Conservation (phyloP, 1,140 invertebrate genomes). For the Nephotettix cincticeps region DNA sequence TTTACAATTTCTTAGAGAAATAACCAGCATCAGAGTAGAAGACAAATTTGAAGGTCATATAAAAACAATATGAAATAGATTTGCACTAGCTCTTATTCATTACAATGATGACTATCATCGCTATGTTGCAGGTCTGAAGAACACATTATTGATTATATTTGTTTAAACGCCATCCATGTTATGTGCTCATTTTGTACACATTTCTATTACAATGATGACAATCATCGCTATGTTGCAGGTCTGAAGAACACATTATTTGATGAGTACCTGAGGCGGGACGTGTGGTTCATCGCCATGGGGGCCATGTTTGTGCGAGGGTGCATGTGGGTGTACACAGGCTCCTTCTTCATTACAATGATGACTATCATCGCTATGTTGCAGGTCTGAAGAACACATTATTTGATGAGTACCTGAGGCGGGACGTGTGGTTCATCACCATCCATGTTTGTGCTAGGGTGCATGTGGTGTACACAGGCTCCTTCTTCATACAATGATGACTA, state of each 20-base stretch:
- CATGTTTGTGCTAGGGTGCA: too few relatives aligned
- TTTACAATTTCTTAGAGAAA: too few relatives aligned
- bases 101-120: constrained; percentile 79
- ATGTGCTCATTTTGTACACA: constrained; percentile 88
- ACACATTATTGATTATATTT: constrained; percentile 84
- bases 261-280: constrained; percentile 74
- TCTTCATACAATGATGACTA: too few relatives aligned
- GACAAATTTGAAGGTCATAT: too few relatives aligned
- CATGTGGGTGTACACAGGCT: constrained; percentile 87
- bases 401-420: too few relatives aligned
- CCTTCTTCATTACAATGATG: constrained; percentile 81
- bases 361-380: constrained; percentile 82
- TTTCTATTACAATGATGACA: constrained; percentile 83
- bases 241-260: too few relatives aligned
- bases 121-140: constrained; percentile 75
- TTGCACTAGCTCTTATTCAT: constrained; percentile 88
- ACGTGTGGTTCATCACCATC: too few relatives aligned
- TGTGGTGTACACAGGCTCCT: too few relatives aligned
- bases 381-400: too few relatives aligned
- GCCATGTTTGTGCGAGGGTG: constrained; percentile 80
- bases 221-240: constrained; percentile 81
- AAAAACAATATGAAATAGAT: too few relatives aligned
- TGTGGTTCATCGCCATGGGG: too few relatives aligned
- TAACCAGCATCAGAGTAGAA: too few relatives aligned
- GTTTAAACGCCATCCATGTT: constrained; percentile 69